Percentiles rank a stretch among this genome's conserved stretches.
Conservation (phyloP, 2,797 vertebrate genomes). For the Melanotaenia pygmaea region DNA sequence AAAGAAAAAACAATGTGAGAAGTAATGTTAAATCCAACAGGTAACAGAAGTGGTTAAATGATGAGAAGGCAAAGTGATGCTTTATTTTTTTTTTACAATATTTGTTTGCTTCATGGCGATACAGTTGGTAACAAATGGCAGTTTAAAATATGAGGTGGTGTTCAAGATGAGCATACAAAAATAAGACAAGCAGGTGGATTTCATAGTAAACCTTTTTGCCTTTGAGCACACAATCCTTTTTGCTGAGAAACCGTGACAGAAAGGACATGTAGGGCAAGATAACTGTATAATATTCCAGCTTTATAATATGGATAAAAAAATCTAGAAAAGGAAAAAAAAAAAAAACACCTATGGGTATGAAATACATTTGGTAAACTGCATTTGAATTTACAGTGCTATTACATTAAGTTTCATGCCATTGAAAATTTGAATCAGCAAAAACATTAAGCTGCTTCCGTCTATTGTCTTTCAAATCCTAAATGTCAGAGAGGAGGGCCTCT, state of each 20-base stretch:
- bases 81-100: background rate
- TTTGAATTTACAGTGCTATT: slow-evolving; percentile 58
- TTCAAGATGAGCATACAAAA: slow-evolving; percentile 15
- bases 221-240: slow-evolving; percentile 79
- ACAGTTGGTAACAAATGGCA: slow-evolving; percentile 21
- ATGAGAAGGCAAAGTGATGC: slow-evolving; percentile 26
- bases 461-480: slow-evolving; percentile 36
- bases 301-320: slow-evolving; percentile 22
- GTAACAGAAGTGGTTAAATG: slow-evolving; percentile 20
- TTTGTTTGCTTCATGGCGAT: slow-evolving; percentile 17
- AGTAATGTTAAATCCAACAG: slow-evolving; percentile 17
- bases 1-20: background rate
- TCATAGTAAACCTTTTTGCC: slow-evolving; percentile 38
- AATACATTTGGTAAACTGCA: slow-evolving; percentile 42
- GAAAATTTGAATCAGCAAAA: slow-evolving; percentile 46
- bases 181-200: slow-evolving; percentile 31
- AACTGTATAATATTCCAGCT: slow-evolving; percentile 20
- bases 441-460: slow-evolving; percentile 33
- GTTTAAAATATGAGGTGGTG: slow-evolving; percentile 9
- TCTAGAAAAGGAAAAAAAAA: slow-evolving; percentile 15
- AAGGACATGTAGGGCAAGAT: slow-evolving; percentile 26
- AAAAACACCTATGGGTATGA: slow-evolving; percentile 26
- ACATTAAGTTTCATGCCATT: slow-evolving; percentile 56
- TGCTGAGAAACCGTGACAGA: slow-evolving; percentile 26
- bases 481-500: slow-evolving; percentile 12